Percentiles rank a stretch among this genome's conserved stretches.
Evolutionary conservation across 2,113 vertebrate genomes (phyloP).

Genomic region (Callaeas wilsoni): DNA sequence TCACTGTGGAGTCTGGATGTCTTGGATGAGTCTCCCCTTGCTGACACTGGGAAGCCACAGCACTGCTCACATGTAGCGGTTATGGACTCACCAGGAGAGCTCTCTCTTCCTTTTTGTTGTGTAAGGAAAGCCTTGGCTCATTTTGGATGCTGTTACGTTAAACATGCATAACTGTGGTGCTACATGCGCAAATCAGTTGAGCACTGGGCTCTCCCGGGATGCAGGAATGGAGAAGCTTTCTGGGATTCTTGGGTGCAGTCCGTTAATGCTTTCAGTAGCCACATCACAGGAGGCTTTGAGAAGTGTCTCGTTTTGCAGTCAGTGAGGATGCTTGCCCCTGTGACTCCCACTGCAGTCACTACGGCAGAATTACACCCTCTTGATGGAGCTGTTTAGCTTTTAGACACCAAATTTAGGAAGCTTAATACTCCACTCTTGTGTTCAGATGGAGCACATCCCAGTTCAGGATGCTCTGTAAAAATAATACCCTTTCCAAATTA

Average conservation of each 20-base stretch:
- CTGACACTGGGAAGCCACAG: not conserved
- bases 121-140: not conserved
- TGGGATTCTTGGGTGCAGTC: not conserved
- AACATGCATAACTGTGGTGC: rapidly evolving
- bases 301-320: not conserved
- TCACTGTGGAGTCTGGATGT: not conserved
- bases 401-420: not conserved
- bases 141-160: not conserved
- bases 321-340: not conserved
- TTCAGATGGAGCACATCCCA: not conserved
- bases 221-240: not conserved
- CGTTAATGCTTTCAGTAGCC: not conserved
- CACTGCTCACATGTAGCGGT: rapidly evolving
- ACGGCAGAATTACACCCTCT: not conserved
- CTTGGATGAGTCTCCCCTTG: not conserved
- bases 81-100: not conserved
- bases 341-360: not conserved
- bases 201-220: not conserved
- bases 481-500: not conserved
- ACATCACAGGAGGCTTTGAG: not conserved
- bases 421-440: not conserved
- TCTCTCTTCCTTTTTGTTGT: not conserved
- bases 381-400: not conserved
- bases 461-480: not conserved
- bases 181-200: not conserved